Evolutionary conservation across 1,140 invertebrate species (phyloP).

Genomic region (Aphaenogaster floridana): DNA sequence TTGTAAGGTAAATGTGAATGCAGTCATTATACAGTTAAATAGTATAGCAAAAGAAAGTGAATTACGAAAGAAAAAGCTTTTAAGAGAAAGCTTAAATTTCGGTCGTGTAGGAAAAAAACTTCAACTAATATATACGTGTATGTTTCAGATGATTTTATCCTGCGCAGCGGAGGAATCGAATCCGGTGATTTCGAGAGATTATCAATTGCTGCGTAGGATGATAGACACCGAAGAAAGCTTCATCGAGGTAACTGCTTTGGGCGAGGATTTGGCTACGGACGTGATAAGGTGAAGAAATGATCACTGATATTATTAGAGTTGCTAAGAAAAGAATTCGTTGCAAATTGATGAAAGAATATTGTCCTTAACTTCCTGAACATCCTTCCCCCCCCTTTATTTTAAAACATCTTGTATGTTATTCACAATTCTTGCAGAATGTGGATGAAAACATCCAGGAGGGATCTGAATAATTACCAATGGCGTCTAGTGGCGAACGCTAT

Average conservation of each 20-base stretch:
- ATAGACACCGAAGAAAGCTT: slow-evolving; percentile 97
- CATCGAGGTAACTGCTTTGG: slow-evolving; percentile 96
- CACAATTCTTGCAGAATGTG: slow-evolving; percentile 90
- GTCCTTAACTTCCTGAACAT: neutral
- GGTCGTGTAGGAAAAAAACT: neutral
- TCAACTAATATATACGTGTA: neutral
- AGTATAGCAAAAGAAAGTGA: neutral
- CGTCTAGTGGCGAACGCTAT: slow-evolving; percentile 97
- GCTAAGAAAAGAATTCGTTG: neutral
- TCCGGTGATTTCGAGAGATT: slow-evolving; percentile 94
- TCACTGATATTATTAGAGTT: neutral
- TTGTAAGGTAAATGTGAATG: slow-evolving; percentile 92
- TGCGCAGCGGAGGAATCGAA: slow-evolving; percentile 96
- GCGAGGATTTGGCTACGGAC: slow-evolving; percentile 97
- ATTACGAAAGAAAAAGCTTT: neutral
- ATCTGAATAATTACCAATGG: slow-evolving; percentile 97
- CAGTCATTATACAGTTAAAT: neutral
- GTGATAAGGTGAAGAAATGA: slow-evolving; percentile 91
- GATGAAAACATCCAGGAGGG: slow-evolving; percentile 96
- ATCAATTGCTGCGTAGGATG: slow-evolving; percentile 95
- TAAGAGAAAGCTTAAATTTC: neutral
- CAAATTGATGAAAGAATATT: slow-evolving; percentile 43
- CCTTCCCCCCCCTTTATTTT: too few relatives aligned
- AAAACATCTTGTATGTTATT: neutral
- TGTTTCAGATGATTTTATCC: slow-evolving; percentile 94